These are phyloP conservation scores for Aspidoscelis tigris DNA, from an alignment of 2,113 vertebrate species.

Conservation along the genomic window DNA sequence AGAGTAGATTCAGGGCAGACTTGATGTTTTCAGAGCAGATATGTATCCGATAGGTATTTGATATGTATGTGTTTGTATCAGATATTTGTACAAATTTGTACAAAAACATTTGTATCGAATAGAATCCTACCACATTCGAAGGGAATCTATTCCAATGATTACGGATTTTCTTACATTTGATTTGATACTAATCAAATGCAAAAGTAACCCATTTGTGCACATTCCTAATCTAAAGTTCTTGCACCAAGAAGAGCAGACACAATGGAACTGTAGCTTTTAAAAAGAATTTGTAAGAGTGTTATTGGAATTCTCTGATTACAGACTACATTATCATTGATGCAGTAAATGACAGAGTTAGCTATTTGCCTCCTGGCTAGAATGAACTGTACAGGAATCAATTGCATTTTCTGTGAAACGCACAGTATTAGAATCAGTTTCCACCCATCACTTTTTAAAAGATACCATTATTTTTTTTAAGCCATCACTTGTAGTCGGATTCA, in stretches of 20 bases:
- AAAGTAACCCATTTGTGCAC: no score
- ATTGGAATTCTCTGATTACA: conserved; percentile 9
- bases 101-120: no score
- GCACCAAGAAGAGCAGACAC: conserved; percentile 13
- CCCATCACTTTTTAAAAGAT: neutral
- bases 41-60: no score
- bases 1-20: no score
- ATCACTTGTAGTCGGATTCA: neutral
- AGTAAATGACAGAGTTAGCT: neutral
- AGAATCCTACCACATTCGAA: no score
- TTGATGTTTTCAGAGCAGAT: no score
- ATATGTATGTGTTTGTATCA: no score
- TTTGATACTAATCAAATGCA: no score
- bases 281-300: neutral
- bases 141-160: no score
- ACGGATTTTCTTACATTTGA: no score
- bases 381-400: neutral
- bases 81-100: no score
- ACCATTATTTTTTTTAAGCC: neutral
- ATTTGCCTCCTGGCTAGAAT: conserved; percentile 31
- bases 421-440: neutral
- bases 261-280: conserved; percentile 5
- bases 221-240: neutral
- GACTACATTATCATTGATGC: neutral
- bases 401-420: neutral